Conservation (phyloP, 1,140 invertebrate species). For the Gonatopus flavifemur region DNA sequence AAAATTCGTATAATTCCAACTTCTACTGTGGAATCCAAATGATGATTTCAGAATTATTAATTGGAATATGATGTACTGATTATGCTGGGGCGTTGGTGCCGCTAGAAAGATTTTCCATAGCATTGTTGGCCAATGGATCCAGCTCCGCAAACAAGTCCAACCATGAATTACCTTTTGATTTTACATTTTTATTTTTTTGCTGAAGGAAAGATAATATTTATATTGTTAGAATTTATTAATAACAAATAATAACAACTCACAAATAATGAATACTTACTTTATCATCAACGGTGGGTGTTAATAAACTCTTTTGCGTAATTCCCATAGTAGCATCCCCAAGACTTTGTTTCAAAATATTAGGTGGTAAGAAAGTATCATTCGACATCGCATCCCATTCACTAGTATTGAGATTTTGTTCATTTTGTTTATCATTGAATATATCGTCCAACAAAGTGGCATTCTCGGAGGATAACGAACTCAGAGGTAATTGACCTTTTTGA, state of each 20-base stretch:
- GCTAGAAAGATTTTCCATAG: slow-evolving; percentile 43
- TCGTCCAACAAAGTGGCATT: slow-evolving; percentile 49
- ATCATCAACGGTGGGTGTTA: slow-evolving; percentile 6
- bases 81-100: slow-evolving; percentile 49
- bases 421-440: slow-evolving; percentile 41
- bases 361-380: slow-evolving; percentile 49
- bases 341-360: slow-evolving; percentile 52
- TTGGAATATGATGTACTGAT: too few relatives aligned
- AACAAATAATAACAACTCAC: not conserved
- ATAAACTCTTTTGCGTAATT: slow-evolving; percentile 18
- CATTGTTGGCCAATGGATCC: slow-evolving; percentile 82
- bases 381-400: slow-evolving; percentile 44
- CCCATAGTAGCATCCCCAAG: slow-evolving; percentile 38
- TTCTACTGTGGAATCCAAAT: too few relatives aligned
- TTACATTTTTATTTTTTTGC: slow-evolving; percentile 41
- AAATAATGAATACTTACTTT: slow-evolving; percentile 17
- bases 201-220: slow-evolving; percentile 18
- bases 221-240: not conserved
- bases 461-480: slow-evolving; percentile 45
- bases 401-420: slow-evolving; percentile 20
- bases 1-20: too few relatives aligned
- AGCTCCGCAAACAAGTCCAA: slow-evolving; percentile 91
- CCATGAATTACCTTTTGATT: slow-evolving; percentile 64
- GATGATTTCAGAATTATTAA: too few relatives aligned
- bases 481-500: slow-evolving; percentile 29